Base-by-base conservation (phyloP, 2,888 invertebrate genomes). In the Stegophylla sp. region DNA sequence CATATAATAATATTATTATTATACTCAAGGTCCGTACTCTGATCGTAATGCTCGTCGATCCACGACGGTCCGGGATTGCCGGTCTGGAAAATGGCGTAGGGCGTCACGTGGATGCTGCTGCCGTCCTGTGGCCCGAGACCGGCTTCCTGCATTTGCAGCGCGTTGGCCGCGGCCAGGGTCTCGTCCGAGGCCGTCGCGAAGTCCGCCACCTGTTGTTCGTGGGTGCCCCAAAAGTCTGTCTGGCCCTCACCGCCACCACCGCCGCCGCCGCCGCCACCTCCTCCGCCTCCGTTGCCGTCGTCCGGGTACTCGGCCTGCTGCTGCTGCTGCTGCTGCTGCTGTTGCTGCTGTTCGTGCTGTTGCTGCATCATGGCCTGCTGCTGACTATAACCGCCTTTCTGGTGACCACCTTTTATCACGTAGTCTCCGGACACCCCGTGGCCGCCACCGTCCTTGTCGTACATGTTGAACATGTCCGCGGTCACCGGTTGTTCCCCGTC, bases 11-110 rank as follows among this genome's bases (percentile, higher is more conserved):
- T n/a, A n/a, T n/a, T n/a, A n/a, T n/a, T n/a, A n/a, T n/a, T n/a
- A 34, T 7, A 34, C 34, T 34, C 34, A 3, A 7, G 34, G 34
- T 7, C 34, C 83, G 83, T 79, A 84, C 84, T 84, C 20, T 83
- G 83, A 72, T 84, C 84, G 66, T 84, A 84, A 45, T 83, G 83
- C 23, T 83, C 83, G 51, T 83, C 83, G 61, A 83, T 64, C 83
- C 83, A 83, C 13, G 82, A 64, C 13, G 82, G 45, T 0, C 81
- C 45, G 45, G 82, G 76, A 51, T 83, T 83, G 59, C 66, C 48
- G 43, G 82, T 82, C 73, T 82, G 83, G 59, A 83, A 82, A 26
- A 83, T 66, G 23, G 82, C 72, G 64, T 83, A 83, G 15, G 82
- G 83, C 15, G 67, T 43, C 12, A 69, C 73, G 28, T 76, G 73